Evolutionary conservation across 2,797 vertebrate genomes (phyloP).

Genomic region (Cossypha dichroa): DNA sequence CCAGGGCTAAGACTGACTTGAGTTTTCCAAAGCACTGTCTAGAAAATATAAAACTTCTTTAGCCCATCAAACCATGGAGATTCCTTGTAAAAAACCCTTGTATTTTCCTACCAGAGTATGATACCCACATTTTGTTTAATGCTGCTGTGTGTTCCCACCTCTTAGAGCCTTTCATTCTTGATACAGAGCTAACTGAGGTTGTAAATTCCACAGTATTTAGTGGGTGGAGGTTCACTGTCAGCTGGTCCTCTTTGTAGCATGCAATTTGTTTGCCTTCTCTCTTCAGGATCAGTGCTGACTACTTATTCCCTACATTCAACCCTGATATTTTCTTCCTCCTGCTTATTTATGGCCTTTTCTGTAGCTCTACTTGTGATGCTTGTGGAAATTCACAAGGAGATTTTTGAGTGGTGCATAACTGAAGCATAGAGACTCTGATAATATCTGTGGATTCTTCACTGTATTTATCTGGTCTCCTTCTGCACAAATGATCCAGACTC

Average conservation of each 20-base stretch:
- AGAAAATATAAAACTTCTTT: not conserved
- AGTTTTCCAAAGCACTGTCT: not conserved
- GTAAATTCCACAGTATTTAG: not conserved
- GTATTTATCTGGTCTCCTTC: not conserved
- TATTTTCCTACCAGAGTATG: not conserved
- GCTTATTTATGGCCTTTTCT: not conserved
- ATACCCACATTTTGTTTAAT: not conserved
- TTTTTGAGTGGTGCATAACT: accelerated
- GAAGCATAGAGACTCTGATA: not conserved
- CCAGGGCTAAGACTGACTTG: not conserved
- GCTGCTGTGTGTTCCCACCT: not conserved
- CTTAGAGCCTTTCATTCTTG: not conserved
- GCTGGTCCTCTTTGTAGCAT: not conserved
- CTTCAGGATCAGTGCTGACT: not conserved
- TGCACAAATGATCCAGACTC: not conserved
- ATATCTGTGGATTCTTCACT: not conserved
- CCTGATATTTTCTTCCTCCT: not conserved
- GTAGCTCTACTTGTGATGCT: not conserved
- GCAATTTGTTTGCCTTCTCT: not conserved
- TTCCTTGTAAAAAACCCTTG: not conserved
- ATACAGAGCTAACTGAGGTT: not conserved
- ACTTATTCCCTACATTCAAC: not conserved
- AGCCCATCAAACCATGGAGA: not conserved
- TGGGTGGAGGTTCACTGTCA: not conserved
- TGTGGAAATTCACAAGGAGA: not conserved